Base-by-base conservation (phyloP, 2,888 invertebrate species). In the Pteria penguin region DNA sequence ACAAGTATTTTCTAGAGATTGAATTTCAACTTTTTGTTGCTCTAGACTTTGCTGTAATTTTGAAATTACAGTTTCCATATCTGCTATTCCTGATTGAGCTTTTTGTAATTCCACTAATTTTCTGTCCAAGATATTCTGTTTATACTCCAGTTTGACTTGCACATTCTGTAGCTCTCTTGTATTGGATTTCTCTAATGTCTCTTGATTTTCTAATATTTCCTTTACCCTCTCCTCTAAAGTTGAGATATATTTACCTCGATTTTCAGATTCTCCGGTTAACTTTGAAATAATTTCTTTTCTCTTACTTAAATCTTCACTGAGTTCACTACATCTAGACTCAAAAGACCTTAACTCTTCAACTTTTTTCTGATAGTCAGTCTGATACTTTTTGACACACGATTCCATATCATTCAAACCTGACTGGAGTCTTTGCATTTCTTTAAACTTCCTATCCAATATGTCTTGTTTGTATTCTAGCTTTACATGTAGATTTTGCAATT, bases 61-160 rank as follows among this genome's bases (percentile, higher is more conserved):
- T 18, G 27, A 31, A 14, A 73, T 8, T 2, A 60, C 22, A 27
- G 36, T 26, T 32, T 70, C 72, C 62, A 72, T 52, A 32, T 77
- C 73, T 18, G 22, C 62, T 52, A 72, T 67, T 52, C 72, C 65
- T n/a, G 57, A 32, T 29, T 78, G 68, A 18, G 76, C 60, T 36
- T 74, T 76, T 31, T 76, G 73, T 14, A 81, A 58, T 52, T 81
- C 79, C 2, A 32, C 45, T 22, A 68, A 26, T 58, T 78, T 81
- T 29, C 67, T 32, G 36, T 79, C 77, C 11, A 81, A 63, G 14
- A 76, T 67, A 58, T 61, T 71, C 36, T 81, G 75, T 71, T 76
- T 77, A 31, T 73, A 81, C n/a, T 70, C 73, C 24, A 75, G n/a
- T 27, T 74, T 72, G n/a, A 77, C 73, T 29, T 79, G 54, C 22